Evolutionary conservation across 1,140 invertebrate genomes (phyloP), one percentile per base, ranked within the genome.

Genomic region (Penaeus chinensis): DNA sequence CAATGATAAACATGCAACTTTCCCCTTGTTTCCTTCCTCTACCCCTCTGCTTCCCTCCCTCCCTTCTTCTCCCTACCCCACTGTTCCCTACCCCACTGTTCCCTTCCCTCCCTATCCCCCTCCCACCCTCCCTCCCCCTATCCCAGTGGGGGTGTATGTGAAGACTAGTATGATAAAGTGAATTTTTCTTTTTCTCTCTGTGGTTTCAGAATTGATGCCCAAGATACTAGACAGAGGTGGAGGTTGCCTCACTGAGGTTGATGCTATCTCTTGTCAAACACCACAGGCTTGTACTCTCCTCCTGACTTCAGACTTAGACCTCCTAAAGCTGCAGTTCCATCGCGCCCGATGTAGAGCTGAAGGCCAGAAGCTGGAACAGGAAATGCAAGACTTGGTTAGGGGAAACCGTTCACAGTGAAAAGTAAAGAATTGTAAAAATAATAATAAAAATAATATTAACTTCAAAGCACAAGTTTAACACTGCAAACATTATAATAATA

Each of bases 221-320:
- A 82, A 82, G 37, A 54, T 54, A 13, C 54, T 8, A 54, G 54
- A 54, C 54, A 16, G 54, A 22, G 60, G 60, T 63, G 61, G 32
- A 7, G 80, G 37, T 74, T 22, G 37, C 20, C 37, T 66, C 37
- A 62, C 61, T 87, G 80, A 5, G 71, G 80, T 81, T 87, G 86
- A 60, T 87, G 86, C 86, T 87, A 87, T 87, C 86, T 87, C 86
- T 87, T 87, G 19, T 87, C 86, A 78, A 87, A 82, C 80, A 87
- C 86, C 16, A 87, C 86, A 20, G 86, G 80, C 69, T 87, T 87
- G 80, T 79, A 87, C 42, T 87, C 86, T 65, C 76, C 84, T 47
- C 61, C 71, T 20, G 80, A 74, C 32, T 77, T 82, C 19, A 87
- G 66, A 54, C 60, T 87, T 65, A 66, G 42, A 32, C 85, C 86